A percentile compares a stretch with the other conserved stretches of the same genome.
Evolutionary conservation across 1,140 invertebrate genomes (phyloP).

Genomic region (Cherax quadricarinatus): DNA sequence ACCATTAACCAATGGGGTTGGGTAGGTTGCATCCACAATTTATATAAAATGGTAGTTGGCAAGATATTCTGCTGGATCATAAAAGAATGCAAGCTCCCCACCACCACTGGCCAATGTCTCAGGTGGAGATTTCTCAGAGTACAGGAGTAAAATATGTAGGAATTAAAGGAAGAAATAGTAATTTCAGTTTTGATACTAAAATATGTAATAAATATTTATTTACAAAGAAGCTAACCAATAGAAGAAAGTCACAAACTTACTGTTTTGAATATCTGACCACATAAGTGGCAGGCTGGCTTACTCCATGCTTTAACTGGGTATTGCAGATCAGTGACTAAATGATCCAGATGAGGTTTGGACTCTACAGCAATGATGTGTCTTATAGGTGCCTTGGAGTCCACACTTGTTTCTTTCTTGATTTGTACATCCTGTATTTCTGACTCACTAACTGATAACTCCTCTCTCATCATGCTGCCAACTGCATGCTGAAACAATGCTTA

Average conservation of each 20-base stretch:
- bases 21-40: too few relatives aligned
- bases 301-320: slow-evolving; percentile 5
- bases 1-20: too few relatives aligned
- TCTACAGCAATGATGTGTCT: slow-evolving; percentile 33
- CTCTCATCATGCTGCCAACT: not conserved
- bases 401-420: not conserved
- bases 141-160: too few relatives aligned
- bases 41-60: too few relatives aligned
- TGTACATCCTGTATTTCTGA: not conserved
- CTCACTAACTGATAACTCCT: not conserved
- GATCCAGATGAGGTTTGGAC: not conserved
- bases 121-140: too few relatives aligned
- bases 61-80: too few relatives aligned
- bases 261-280: slow-evolving; percentile 43
- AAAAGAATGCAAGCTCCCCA: too few relatives aligned
- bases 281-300: slow-evolving; percentile 3
- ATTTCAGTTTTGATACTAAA: too few relatives aligned
- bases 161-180: too few relatives aligned
- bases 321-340: not conserved
- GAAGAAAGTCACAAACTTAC: slow-evolving; percentile 2
- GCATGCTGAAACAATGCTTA: not conserved
- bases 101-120: too few relatives aligned
- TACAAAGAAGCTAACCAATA: not conserved
- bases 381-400: not conserved
- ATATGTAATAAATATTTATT: too few relatives aligned